These are phyloP conservation scores for Eupeodes luniger DNA, from an alignment of 2,888 invertebrate genomes.

Conservation along the genomic window DNA sequence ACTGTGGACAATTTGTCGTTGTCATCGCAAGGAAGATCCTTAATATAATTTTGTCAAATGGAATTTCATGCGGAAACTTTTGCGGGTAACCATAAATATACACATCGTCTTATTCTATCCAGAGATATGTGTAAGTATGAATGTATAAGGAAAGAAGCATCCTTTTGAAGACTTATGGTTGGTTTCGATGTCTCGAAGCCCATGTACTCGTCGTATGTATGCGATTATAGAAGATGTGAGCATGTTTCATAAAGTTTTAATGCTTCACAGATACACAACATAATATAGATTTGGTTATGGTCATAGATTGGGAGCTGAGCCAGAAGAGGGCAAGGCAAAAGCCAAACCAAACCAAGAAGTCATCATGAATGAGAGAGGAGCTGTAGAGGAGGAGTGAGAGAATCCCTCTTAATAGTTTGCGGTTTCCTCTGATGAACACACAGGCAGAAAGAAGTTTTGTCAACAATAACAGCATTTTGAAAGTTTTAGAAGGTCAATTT, in stretches of 20 bases:
- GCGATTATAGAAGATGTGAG: conserved; percentile 48
- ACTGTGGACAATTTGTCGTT: conserved; percentile 71
- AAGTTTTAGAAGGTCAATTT: conserved; percentile 71
- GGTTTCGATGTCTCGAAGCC: conserved; percentile 12
- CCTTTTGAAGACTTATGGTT: conserved; percentile 54
- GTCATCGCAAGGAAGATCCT: conserved; percentile 37
- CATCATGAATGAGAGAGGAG: conserved; percentile 24
- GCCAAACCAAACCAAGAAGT: conserved; percentile 21
- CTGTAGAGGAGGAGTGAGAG: background rate
- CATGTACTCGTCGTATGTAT: background rate
- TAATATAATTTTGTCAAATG: conserved; percentile 68
- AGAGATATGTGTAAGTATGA: background rate
- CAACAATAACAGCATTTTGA: conserved; percentile 66
- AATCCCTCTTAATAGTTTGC: background rate
- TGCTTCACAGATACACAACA: conserved; percentile 44
- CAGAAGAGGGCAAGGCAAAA: background rate
- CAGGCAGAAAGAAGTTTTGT: conserved; percentile 49
- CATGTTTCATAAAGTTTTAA: conserved; percentile 64
- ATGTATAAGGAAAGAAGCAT: background rate
- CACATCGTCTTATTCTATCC: conserved; percentile 23
- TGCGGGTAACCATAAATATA: conserved; percentile 67
- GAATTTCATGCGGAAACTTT: conserved; percentile 75
- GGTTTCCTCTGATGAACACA: conserved; percentile 2
- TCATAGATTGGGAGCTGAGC: conserved; percentile 12
- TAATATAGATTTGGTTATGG: conserved; percentile 54